These are phyloP conservation scores for Acanthosepion lycidas DNA, from an alignment of 2,888 invertebrate species.

Conservation along the genomic window DNA sequence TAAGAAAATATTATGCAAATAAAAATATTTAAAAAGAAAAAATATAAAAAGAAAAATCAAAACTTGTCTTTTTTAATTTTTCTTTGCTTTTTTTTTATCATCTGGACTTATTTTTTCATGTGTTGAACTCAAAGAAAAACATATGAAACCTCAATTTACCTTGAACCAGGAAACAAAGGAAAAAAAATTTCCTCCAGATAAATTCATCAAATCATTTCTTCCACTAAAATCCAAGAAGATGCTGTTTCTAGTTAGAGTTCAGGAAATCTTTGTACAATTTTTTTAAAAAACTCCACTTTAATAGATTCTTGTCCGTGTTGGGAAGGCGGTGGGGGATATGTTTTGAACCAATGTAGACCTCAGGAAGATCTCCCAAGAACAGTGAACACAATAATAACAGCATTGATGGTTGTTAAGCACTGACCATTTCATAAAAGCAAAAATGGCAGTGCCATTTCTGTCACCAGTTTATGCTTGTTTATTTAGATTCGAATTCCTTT, in stretches of 20 bases:
- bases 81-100: no score
- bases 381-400: slow-evolving; percentile 12
- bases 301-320: slow-evolving; percentile 21
- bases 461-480: background rate
- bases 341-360: slow-evolving; percentile 18
- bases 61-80: background rate
- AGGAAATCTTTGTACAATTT: background rate
- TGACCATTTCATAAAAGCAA: slow-evolving; percentile 17
- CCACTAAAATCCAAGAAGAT: background rate
- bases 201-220: background rate
- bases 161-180: no score
- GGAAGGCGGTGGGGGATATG: background rate
- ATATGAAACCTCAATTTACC: no score
- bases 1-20: no score
- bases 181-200: background rate
- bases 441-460: background rate
- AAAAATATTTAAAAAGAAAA: background rate
- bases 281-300: background rate
- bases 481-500: slow-evolving; percentile 6
- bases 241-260: background rate
- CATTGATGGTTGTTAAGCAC: background rate
- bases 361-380: background rate
- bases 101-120: no score
- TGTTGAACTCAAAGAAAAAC: no score
- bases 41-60: background rate